Evolutionary conservation across 2,113 vertebrate genomes (phyloP), one percentile per base, ranked within the genome.

Genomic region (Pelobates fuscus): DNA sequence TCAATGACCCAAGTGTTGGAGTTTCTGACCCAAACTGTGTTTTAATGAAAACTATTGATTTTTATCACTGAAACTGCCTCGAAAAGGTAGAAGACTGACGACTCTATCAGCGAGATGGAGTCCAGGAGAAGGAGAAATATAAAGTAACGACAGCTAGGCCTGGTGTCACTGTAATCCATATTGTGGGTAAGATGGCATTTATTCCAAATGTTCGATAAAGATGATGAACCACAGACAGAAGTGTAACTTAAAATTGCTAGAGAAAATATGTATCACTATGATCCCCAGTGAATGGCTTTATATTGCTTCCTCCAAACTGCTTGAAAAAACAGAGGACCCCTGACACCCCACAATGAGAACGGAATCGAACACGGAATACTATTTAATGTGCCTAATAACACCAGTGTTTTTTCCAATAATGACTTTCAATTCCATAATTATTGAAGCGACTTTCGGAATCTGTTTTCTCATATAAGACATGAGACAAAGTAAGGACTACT

Each of bases 21-120:
- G 44, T 49, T 49, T 49, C 44, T 49, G 44, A 49, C 44, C 17
- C 10, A 49, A 49, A 49, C 44, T 49, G 44, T 49, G 44, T 49
- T 1, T 49, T 49, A 49, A 49, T 49, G 44, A 18, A 49, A 49
- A 49, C 10, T 49, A 49, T 49, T 49, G 44, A 49, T 49, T 49
- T 49, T 49, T 49, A 49, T 49, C 44, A 49, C 15, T 17, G 44
- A 18, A 49, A 18, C 44, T 18, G 15, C 17, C 10, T 49, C 15
- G 44, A 49, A 49, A 49, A 18, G 44, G n/a, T 15, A 18, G 17
- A 49, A 49, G 44, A 49, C 44, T 49, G 44, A 49, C 44, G 44
- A 49, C 11, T 49, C 44, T 49, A 49, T 49, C 44, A 49, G 17
- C 15, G 44, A 49, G 44, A 49, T 49, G 44, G 44, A 49, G 44